Evolutionary conservation across 2,113 vertebrate species (phyloP), one percentile per base, ranked within the genome.

Genomic region (Pelusios castaneus): DNA sequence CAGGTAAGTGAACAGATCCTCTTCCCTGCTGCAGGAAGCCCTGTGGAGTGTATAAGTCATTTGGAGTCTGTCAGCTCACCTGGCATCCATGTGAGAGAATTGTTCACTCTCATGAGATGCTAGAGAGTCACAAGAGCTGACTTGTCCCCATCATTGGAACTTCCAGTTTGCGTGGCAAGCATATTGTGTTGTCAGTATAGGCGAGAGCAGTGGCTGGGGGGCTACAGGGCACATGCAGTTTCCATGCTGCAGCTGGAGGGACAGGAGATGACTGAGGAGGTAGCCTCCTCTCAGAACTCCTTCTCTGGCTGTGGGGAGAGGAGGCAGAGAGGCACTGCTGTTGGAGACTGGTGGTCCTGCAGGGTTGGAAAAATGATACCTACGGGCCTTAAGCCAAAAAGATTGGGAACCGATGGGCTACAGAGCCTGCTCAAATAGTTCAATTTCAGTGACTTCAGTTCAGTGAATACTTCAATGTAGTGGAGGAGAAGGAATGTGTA

Each of bases 1-100:
- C 99, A 97, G 99, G 99, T 99, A 88, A 97, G 97, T 96, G 86
- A 91, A 16, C 10, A 24, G 2, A 5, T 5, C 19, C 41, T 89
- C 27, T 70, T 58, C 80, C 78, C 58, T 54, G 86, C 38, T 54
- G 1, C 34, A 70, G 34, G 34, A 76, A 55, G 67, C 43, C 21
- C 34, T 56, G 75, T 45, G 38, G 47, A n/a, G 80, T 56, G 27
- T 3, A 45, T 45, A 31, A 49, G 22, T 85, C 80, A 5, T 1
- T 0, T 1, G 8, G 52, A 34, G 6, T 78, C 7, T 78, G 24
- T 29, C 22, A 45, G 2, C 41, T 45, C 38, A 87, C 52, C 2
- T 1, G 22, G 2, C 5, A 38, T 70, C 19, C 21, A 38, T 70
- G 17, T 22, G 19, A 70, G 63, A 70, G 63, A 70, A 38, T 38